Evolutionary conservation across 2,888 invertebrate species (phyloP).

Genomic region (Amphipyra tragopoginis): DNA sequence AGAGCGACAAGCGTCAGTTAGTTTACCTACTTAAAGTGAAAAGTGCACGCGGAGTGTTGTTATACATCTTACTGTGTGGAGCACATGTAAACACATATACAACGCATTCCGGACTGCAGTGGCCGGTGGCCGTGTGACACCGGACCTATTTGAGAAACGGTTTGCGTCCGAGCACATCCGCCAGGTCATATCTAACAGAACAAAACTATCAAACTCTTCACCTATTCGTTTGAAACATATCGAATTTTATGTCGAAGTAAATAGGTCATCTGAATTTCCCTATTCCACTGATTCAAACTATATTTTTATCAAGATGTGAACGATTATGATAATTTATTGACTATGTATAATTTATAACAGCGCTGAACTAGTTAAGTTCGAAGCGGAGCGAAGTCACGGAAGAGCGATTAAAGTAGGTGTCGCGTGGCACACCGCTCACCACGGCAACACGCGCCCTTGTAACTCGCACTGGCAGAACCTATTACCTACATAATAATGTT

Average conservation of each 20-base stretch:
- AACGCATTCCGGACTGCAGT: conserved; percentile 12
- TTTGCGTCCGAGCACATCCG: background rate
- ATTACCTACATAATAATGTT: no score
- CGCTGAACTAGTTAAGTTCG: conserved; percentile 37
- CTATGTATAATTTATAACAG: conserved; percentile 46
- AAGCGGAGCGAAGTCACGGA: conserved; percentile 43
- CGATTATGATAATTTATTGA: conserved; percentile 36
- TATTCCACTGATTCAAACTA: conserved; percentile 11
- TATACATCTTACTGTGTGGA: conserved; percentile 23
- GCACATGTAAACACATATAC: conserved; percentile 3
- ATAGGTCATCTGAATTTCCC: conserved; percentile 1
- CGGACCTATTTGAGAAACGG: background rate
- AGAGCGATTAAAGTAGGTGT: conserved; percentile 35
- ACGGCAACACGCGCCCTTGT: background rate
- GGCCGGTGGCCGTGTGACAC: background rate
- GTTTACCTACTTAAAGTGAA: conserved; percentile 44
- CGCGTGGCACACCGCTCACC: conserved; percentile 10
- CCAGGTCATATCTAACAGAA: background rate
- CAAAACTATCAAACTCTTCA: background rate
- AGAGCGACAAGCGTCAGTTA: conserved; percentile 60
- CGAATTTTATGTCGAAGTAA: background rate
- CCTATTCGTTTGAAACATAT: background rate
- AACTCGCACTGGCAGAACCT: background rate
- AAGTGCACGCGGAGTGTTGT: conserved; percentile 57
- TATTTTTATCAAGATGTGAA: conserved; percentile 24